A percentile compares a stretch with the other conserved stretches of the same genome.
phyloP scores from a whole-genome alignment of 2,113 vertebrate genomes.

The Pyrgilauda ruficollis region DNA sequence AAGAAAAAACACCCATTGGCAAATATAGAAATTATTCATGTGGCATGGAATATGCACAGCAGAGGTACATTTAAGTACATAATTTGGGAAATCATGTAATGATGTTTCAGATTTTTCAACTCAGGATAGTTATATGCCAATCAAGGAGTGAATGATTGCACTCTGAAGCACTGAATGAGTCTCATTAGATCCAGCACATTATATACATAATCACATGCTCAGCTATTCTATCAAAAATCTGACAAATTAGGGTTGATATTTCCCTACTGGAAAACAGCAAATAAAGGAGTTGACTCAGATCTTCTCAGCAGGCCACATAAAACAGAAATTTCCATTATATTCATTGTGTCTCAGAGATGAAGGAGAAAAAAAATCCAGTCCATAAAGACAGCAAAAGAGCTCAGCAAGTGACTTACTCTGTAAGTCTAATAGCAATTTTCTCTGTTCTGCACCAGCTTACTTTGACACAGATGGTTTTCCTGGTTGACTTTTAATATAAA shows the following conservation, averaged over 20 bases:
- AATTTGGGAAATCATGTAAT: neutral
- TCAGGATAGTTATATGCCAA: neutral
- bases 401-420: neutral
- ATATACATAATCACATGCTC: neutral
- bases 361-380: neutral
- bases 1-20: neutral
- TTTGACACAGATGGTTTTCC: neutral
- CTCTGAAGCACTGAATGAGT: conserved; percentile 13
- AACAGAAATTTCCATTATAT: neutral
- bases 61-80: neutral
- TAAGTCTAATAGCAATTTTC: neutral
- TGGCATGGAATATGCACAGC: neutral
- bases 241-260: neutral
- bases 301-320: neutral
- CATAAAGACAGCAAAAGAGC: neutral
- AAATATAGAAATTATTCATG: neutral
- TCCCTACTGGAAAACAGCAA: neutral
- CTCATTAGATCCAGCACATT: neutral
- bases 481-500: neutral
- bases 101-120: neutral
- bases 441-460: neutral
- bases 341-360: neutral
- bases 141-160: conserved; percentile 18
- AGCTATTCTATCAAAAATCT: neutral
- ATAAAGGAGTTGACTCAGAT: neutral